Conservation (phyloP, 2,113 vertebrate species). For the Columba janthina region DNA sequence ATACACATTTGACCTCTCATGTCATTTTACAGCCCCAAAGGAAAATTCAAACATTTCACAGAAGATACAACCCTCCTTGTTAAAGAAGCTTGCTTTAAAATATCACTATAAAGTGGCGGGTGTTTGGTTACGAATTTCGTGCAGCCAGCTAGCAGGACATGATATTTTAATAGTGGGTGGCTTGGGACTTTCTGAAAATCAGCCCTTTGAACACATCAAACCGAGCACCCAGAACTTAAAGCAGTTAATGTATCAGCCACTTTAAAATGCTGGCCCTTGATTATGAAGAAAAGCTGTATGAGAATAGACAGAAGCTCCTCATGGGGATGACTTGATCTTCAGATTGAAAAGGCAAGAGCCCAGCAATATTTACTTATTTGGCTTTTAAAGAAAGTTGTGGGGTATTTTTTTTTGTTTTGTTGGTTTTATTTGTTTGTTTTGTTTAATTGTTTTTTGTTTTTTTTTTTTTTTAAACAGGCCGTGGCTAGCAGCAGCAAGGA, state of each 20-base stretch:
- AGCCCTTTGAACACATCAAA: background rate
- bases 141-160: background rate
- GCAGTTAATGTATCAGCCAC: background rate
- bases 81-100: background rate
- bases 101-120: background rate
- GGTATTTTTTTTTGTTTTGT: too few relatives aligned
- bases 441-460: too few relatives aligned
- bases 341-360: constrained; percentile 13
- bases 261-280: background rate
- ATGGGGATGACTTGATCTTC: constrained; percentile 24
- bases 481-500: background rate
- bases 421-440: too few relatives aligned
- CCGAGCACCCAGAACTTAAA: background rate
- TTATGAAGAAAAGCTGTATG: background rate
- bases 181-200: background rate
- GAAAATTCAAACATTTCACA: background rate
- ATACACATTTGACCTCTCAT: background rate
- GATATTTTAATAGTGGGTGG: background rate
- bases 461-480: background rate
- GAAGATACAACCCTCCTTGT: background rate
- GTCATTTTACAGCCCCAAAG: background rate
- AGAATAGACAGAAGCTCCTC: constrained; percentile 2
- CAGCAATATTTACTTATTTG: constrained; percentile 19
- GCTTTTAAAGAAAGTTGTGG: background rate
- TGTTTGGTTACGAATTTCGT: background rate